phyloP scores from a whole-genome alignment of 1,140 invertebrate genomes.

The Melanaphis sacchari region DNA sequence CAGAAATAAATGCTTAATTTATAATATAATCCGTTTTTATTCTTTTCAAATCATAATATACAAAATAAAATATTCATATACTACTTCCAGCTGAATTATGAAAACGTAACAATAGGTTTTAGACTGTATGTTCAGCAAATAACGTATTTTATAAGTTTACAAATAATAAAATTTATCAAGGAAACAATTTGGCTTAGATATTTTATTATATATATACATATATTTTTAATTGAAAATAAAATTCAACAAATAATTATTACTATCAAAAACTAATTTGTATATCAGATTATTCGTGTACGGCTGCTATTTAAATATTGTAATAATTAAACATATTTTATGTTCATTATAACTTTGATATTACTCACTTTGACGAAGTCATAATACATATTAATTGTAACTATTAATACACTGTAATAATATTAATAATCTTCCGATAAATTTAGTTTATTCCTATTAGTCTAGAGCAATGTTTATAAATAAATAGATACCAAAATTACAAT shows the following conservation, averaged over 20 bases:
- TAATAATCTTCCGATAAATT: not conserved
- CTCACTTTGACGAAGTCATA: not conserved
- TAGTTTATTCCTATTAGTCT: not conserved
- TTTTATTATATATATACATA: too few relatives aligned
- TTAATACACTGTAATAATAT: not conserved
- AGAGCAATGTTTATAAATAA: not conserved
- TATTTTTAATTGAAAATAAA: not conserved
- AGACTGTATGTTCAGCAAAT: not conserved
- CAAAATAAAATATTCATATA: not conserved
- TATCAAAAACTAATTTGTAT: not conserved
- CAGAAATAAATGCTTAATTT: not conserved
- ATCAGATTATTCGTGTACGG: not conserved
- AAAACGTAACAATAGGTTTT: not conserved
- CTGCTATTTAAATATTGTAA: not conserved
- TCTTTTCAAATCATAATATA: not conserved
- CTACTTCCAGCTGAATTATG: not conserved
- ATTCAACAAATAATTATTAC: not conserved
- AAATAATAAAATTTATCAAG: not conserved
- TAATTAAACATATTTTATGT: constrained; percentile 7
- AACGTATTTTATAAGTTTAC: not conserved
- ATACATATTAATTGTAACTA: not conserved
- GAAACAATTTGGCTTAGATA: not conserved
- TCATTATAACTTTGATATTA: not conserved
- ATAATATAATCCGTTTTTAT: not conserved
- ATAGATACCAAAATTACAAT: not conserved